Evolutionary conservation across 2,797 vertebrate species (phyloP).

Genomic region (Nyctalus aviator): DNA sequence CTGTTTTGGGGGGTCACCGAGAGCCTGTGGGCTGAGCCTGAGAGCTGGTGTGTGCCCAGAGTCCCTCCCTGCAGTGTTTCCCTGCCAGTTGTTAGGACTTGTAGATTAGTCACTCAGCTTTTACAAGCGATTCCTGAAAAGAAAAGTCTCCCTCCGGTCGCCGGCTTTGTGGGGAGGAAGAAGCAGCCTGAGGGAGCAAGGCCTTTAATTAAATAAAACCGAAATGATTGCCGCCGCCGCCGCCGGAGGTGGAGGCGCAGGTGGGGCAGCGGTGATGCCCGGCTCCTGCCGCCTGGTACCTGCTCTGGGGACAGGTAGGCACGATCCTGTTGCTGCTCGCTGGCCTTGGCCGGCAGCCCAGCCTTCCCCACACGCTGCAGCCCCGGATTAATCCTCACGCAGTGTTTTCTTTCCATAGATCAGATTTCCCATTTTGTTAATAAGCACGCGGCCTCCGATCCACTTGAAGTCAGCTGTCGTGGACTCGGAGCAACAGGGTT

Average conservation of each 20-base stretch:
- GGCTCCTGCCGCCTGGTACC: slow-evolving; percentile 70
- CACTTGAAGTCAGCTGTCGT: slow-evolving; percentile 89
- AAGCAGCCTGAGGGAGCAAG: slow-evolving; percentile 74
- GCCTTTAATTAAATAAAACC: slow-evolving; percentile 81
- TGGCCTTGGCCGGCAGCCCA: slow-evolving; percentile 84
- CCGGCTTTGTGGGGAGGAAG: slow-evolving; percentile 81
- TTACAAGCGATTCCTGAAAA: slow-evolving; percentile 86
- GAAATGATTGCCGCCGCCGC: slow-evolving; percentile 73
- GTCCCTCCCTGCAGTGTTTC: slow-evolving; percentile 71
- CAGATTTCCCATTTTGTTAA: slow-evolving; percentile 90
- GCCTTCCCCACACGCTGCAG: slow-evolving; percentile 83
- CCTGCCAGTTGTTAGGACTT: slow-evolving; percentile 84
- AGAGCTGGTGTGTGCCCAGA: slow-evolving; percentile 56
- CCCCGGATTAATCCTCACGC: slow-evolving; percentile 86
- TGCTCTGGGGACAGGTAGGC: slow-evolving; percentile 85
- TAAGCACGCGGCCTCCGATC: slow-evolving; percentile 84
- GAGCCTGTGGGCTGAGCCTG: not conserved
- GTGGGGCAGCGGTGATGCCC: slow-evolving; percentile 45
- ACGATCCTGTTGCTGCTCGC: slow-evolving; percentile 70
- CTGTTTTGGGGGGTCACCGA: not conserved
- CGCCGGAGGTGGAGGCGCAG: slow-evolving; percentile 62
- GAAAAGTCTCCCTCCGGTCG: slow-evolving; percentile 83
- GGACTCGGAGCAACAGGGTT: slow-evolving; percentile 83
- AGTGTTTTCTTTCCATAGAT: slow-evolving; percentile 89
- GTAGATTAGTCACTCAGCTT: slow-evolving; percentile 82